Base-by-base conservation (phyloP, 2,888 invertebrate genomes). In the Sminthurides aquaticus region DNA sequence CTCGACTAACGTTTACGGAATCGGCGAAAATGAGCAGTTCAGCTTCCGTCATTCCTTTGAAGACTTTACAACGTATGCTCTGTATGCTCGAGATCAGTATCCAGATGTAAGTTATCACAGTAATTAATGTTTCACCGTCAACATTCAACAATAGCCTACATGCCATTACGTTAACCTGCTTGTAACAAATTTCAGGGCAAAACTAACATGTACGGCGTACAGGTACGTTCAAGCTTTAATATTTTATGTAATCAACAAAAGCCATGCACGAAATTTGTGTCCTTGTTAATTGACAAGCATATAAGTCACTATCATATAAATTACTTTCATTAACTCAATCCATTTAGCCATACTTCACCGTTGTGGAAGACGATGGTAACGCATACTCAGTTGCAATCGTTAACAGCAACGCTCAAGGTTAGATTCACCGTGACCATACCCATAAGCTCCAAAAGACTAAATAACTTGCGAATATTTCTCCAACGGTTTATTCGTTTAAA, bases 321-420 rank as follows among this genome's bases (percentile, higher is more conserved):
- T n/a, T n/a, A n/a, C 29, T 18, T 54, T 34, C 20, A 54, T 15
- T 26, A 18, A 48, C 8, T 58, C 22, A 52, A 24, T 66, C 48
- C 25, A n/a, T 60, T 34, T 43, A 92, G 76, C 91, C 92, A 0
- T 90, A 91, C 79, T 90, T 89, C 78, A 78, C 90, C 76, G 82
- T 84, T 0, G 79, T 90, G 73, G 90, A 90, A 76, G 81, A 84
- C 27, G 82, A 83, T 62, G 86, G 86, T 11, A 83, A 83, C 27
- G 84, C 85, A 66, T 87, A 88, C 76, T 91, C 91, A 11, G 86
- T 90, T 26, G 83, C 90, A 34, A 82, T 91, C 11, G 81, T 89
- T n/a, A 92, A 91, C 77, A 88, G 89, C 75, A 90, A 92, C 78
- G 89, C 91, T 48, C 89, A 90, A 87, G 90, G 89, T 89, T 81